Conservation (phyloP, 1,140 invertebrate species). For the Wasmannia auropunctata region DNA sequence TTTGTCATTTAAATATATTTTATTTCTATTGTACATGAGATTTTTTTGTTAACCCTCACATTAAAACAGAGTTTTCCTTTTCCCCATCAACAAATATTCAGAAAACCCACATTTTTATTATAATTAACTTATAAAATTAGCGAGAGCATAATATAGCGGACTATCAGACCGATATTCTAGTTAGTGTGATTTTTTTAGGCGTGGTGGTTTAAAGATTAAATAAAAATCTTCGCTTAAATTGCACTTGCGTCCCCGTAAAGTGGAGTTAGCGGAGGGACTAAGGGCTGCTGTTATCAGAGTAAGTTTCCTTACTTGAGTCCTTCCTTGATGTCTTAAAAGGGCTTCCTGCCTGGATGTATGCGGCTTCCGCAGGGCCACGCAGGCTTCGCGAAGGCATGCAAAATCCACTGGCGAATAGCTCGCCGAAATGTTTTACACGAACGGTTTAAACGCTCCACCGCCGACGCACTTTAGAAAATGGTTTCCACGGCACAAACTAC, state of each 20-base stretch:
- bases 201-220: no score
- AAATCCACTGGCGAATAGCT: constrained; percentile 30
- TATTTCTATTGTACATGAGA: no score
- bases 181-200: no score
- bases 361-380: not conserved
- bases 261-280: not conserved
- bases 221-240: not conserved
- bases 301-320: not conserved
- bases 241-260: not conserved
- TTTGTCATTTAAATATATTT: no score
- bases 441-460: constrained; percentile 55
- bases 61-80: no score
- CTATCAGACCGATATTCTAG: no score
- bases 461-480: constrained; percentile 63
- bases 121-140: no score
- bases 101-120: no score
- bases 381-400: constrained; percentile 22
- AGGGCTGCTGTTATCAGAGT: not conserved
- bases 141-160: no score
- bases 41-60: no score
- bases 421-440: constrained; percentile 58
- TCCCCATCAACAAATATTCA: no score
- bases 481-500: constrained; percentile 59
- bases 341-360: not conserved
- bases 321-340: not conserved